A percentile compares a stretch with the other conserved stretches of the same genome.
Conservation (phyloP, 2,113 vertebrate species). For the Phocoena sinus region DNA sequence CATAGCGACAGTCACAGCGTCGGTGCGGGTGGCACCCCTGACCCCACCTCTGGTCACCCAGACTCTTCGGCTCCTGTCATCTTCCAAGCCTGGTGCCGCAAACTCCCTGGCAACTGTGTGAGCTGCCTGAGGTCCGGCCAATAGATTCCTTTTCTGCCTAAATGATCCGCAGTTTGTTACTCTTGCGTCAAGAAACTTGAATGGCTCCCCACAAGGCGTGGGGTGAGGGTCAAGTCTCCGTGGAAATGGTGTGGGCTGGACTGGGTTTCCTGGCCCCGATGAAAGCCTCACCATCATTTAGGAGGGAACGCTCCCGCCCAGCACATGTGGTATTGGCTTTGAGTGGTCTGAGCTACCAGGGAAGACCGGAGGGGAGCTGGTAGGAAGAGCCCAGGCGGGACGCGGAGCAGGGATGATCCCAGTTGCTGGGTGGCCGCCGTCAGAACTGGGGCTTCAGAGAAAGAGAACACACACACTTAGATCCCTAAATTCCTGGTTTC, state of each 20-base stretch:
- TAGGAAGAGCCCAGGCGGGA: rapidly evolving
- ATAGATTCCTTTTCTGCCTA: neutral
- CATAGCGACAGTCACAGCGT: rapidly evolving
- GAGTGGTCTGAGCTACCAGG: rapidly evolving
- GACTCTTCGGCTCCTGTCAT: no score
- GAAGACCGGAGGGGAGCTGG: neutral
- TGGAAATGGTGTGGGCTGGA: rapidly evolving
- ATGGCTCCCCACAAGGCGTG: neutral
- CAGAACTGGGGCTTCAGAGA: no score
- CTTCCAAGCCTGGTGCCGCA: neutral
- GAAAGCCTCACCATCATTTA: rapidly evolving
- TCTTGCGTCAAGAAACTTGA: neutral
- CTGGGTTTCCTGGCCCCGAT: no score
- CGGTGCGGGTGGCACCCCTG: rapidly evolving
- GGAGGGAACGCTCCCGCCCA: rapidly evolving
- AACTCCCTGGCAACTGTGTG: no score
- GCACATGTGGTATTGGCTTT: rapidly evolving
- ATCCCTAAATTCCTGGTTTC: no score
- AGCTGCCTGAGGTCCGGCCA: rapidly evolving
- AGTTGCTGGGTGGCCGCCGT: rapidly evolving
- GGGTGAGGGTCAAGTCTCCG: rapidly evolving
- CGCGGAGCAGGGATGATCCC: rapidly evolving
- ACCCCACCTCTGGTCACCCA: neutral
- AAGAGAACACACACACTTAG: rapidly evolving
- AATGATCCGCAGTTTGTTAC: no score